phyloP scores from a whole-genome alignment of 2,797 vertebrate genomes.

The Gambusia yucatana region DNA sequence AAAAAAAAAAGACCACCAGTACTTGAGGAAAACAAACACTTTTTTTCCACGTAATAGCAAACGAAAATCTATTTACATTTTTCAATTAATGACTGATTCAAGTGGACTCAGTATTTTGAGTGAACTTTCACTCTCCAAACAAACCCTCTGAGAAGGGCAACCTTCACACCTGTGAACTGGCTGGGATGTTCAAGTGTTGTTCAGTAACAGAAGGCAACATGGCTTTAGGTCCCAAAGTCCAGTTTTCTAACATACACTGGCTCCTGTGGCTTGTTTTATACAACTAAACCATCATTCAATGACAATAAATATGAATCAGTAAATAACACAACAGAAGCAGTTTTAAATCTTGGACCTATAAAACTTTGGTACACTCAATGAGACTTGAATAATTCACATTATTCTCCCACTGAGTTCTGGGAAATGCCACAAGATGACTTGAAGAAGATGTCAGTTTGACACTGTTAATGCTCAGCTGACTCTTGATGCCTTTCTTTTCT shows the following conservation, averaged over 20 bases:
- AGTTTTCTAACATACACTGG: slow-evolving; percentile 39
- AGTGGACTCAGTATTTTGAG: slow-evolving; percentile 5
- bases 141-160: background rate
- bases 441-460: slow-evolving; percentile 44
- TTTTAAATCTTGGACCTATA: slow-evolving; percentile 57
- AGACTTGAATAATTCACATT: slow-evolving; percentile 32
- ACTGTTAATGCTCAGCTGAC: slow-evolving; percentile 33
- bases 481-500: slow-evolving; percentile 25
- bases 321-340: slow-evolving; percentile 30
- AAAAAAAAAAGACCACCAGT: background rate
- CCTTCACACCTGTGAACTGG: slow-evolving; percentile 31
- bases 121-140: slow-evolving; percentile 5
- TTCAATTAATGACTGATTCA: background rate
- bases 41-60: slow-evolving; percentile 1
- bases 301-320: slow-evolving; percentile 28
- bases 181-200: slow-evolving; percentile 74
- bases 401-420: slow-evolving; percentile 19
- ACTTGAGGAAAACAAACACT: background rate
- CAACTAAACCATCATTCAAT: slow-evolving; percentile 18
- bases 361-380: slow-evolving; percentile 73
- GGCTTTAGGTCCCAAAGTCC: slow-evolving; percentile 78
- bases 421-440: slow-evolving; percentile 24
- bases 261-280: slow-evolving; percentile 26
- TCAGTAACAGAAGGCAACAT: slow-evolving; percentile 79
- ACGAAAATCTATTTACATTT: background rate